Evolutionary conservation across 2,797 vertebrate species (phyloP), one percentile per base, ranked within the genome.

Genomic region (Mormyrops attenuatus): DNA sequence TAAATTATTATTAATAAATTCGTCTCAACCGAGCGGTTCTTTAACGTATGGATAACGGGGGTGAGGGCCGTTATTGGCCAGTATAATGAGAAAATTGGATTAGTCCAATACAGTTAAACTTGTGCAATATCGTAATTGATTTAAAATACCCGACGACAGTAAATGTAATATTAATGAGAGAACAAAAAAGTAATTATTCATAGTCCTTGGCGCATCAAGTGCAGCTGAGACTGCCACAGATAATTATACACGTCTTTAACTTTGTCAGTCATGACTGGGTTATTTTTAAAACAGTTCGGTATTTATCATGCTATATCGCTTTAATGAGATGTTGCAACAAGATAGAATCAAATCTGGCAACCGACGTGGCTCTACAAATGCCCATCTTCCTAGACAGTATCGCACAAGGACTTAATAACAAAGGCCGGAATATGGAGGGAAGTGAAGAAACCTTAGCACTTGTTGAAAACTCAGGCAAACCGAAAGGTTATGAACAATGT

Each of bases 121-220:
- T 49, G 9, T 88, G 17, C 20, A 88, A 15, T 88, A 22, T 66
- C 11, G n/a, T 69, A 69, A 88, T 88, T 66, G 87, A 53, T 41
- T 88, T 66, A 30, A 88, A 88, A 20, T 66, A 60, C 41, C 57
- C 60, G 20, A 47, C 38, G 52, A 88, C 87, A 88, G 57, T 53
- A 34, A 34, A 49, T 50, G 52, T 52, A 60, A 57, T 57, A 57
- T 87, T 87, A 87, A 38, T 50, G 53, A 38, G 17, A 53, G 85
- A 55, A 60, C 85, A 87, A 60, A 55, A 69, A 87, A 87, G 85
- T 87, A 52, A 49, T 49, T 30, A 47, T 85, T 85, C 82, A 47
- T 50, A 30, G 20, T 26, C 22, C 50, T 50, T 85, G n/a, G 9
- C 82, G 41, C 41, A 85, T 85, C n/a, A 49, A 50, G 8, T n/a